Percentiles rank a stretch among this genome's conserved stretches.
Conservation (phyloP, 2,888 invertebrate genomes). For the Adineta ricciae region DNA sequence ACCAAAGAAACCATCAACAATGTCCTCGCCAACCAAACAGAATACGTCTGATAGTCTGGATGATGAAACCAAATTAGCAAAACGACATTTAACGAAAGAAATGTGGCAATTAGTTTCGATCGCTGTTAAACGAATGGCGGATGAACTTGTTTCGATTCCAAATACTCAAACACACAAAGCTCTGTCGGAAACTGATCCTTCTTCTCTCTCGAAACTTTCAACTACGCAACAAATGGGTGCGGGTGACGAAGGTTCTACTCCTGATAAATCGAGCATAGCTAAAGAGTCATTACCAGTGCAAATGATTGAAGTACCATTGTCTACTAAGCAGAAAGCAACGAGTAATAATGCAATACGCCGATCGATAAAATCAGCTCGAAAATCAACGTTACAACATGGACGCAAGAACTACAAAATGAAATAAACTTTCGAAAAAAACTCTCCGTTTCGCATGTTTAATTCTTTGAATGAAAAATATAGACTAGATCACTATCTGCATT, state of each 20-base stretch:
- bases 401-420: background rate
- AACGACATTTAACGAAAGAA: slow-evolving; percentile 23
- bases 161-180: background rate
- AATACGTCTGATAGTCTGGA: background rate
- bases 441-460: too few relatives aligned
- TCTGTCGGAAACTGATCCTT: background rate
- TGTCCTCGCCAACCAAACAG: background rate
- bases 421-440: background rate
- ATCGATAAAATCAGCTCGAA: background rate
- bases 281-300: background rate
- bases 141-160: background rate
- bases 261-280: background rate
- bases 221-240: background rate
- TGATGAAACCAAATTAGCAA: background rate
- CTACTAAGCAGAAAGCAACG: background rate
- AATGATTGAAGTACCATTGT: background rate
- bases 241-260: background rate
- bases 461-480: too few relatives aligned
- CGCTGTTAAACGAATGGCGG: slow-evolving; percentile 8
- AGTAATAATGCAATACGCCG: background rate
- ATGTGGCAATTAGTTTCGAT: slow-evolving; percentile 18
- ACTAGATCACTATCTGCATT: too few relatives aligned
- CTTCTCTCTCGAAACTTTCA: background rate
- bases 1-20: too few relatives aligned
- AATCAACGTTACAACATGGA: background rate